Evolutionary conservation across 2,888 invertebrate species (phyloP), one percentile per base, ranked within the genome.

Genomic region (Andrena flavipes): DNA sequence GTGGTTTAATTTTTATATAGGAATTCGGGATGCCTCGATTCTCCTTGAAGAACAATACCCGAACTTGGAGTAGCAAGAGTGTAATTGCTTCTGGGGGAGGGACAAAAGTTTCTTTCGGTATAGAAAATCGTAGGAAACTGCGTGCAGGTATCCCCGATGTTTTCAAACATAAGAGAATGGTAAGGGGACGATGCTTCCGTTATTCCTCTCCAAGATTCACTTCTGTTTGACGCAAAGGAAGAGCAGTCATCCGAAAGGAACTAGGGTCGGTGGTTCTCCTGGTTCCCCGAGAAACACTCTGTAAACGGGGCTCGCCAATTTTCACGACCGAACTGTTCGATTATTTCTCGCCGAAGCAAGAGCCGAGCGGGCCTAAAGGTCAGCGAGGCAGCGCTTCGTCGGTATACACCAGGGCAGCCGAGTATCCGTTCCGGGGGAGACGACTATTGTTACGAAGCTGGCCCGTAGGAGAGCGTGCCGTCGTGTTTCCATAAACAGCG

Each of bases 401-500:
- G 60, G 16, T 16, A 42, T 42, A 42, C 42, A 42, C 49, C 62
- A 20, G 51, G 56, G 29, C 23, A 30, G 13, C 62, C 35, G 64
- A 65, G 65, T 56, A 35, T 65, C 48, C 74, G 65, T 75, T 62
- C 20, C 72, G 30, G 69, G 71, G 59, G 42, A 42, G 42, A 16
- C 42, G 54, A n/a, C 56, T 75, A 76, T 82, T 82, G 70, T 83
- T 81, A 35, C 29, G 8, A 20, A 6, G 42, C 26, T 10, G 29
- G 65, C 16, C 26, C 56, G 35, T 2, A 26, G 68, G 20, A 54
- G 33, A 68, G 51, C 80, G 23, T 16, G 59, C 30, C 48, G 42
- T 49, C 64, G 16, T n/a, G 82, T 81, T 81, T 77, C 83, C 82
- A 84, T 84, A 84, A 84, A 74, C 71, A 68, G 83, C 65, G 64